These are phyloP conservation scores for Avahi laniger DNA, from an alignment of 2,797 vertebrate species.

Conservation along the genomic window DNA sequence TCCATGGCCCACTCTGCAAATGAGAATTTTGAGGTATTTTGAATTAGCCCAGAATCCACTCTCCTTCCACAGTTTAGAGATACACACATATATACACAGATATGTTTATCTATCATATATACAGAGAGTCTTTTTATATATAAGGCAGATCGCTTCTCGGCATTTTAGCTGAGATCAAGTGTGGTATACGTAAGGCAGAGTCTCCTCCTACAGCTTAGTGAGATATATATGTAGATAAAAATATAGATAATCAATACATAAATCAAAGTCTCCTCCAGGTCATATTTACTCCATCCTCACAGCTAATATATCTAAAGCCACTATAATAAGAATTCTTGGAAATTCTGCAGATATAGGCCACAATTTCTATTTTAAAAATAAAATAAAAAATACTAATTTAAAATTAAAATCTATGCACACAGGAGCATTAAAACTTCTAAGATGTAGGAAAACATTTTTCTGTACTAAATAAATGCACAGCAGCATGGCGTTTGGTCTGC, in stretches of 20 bases:
- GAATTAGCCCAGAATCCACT: not conserved
- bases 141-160: not conserved
- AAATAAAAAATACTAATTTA: not conserved
- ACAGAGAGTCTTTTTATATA: not conserved
- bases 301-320: not conserved
- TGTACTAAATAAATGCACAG: not conserved
- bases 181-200: too few relatives aligned
- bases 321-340: not conserved
- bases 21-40: not conserved
- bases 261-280: not conserved
- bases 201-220: not conserved
- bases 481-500: not conserved
- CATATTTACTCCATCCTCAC: not conserved
- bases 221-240: not conserved
- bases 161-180: too few relatives aligned
- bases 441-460: not conserved
- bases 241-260: not conserved
- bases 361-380: not conserved
- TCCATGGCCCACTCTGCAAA: not conserved
- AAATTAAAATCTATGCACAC: not conserved
- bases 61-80: not conserved
- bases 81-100: not conserved
- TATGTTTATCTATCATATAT: not conserved
- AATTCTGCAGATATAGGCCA: not conserved
- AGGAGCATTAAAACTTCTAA: not conserved